These are phyloP conservation scores for Halcyon chelicuti DNA, from an alignment of 2,797 vertebrate species.

Conservation along the genomic window DNA sequence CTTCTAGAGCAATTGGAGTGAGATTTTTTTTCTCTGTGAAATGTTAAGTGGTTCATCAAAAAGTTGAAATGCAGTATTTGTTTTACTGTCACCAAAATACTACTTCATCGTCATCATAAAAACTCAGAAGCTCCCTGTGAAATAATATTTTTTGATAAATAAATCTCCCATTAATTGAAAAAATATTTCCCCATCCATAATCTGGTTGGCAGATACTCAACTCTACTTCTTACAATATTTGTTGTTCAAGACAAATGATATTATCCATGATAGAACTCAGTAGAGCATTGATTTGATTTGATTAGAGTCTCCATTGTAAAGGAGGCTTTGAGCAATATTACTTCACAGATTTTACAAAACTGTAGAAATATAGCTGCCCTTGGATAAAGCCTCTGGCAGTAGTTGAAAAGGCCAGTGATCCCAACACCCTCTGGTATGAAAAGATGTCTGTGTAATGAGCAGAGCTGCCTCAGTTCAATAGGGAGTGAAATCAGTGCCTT, in stretches of 20 bases:
- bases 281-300: not conserved
- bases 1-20: not conserved
- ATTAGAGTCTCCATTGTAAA: not conserved
- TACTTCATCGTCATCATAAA: not conserved
- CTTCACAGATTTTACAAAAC: not conserved
- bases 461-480: not conserved
- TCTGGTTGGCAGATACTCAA: not conserved
- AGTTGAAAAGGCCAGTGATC: conserved; percentile 24
- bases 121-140: not conserved
- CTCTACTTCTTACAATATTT: not conserved
- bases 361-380: not conserved
- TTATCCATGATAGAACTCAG: not conserved
- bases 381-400: conserved; percentile 16
- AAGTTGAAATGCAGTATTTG: not conserved
- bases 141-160: not conserved
- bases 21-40: not conserved
- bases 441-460: conserved; percentile 12
- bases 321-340: not conserved
- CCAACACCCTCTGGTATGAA: not conserved
- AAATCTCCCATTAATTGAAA: not conserved
- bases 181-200: not conserved
- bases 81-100: not conserved
- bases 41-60: not conserved
- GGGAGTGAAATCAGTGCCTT: conserved; percentile 21
- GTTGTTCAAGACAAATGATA: not conserved